phyloP scores from a whole-genome alignment of 2,797 vertebrate genomes.

The Bradypodion ventrale region DNA sequence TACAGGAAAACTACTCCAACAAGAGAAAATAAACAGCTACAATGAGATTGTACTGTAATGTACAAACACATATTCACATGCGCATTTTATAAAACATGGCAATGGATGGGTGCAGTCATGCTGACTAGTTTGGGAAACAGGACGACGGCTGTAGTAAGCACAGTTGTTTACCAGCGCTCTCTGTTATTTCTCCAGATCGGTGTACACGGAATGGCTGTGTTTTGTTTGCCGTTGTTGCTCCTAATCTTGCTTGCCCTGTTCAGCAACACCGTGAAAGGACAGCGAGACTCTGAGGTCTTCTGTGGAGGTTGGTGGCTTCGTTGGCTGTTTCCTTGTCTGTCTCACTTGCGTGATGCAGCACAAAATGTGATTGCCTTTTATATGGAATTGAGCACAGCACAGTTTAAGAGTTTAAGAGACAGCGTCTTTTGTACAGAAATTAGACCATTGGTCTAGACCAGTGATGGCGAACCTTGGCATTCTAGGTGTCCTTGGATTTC shows the following conservation, averaged over 20 bases:
- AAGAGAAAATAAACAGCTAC: not conserved
- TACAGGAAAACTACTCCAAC: too few species aligned
- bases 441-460: not conserved
- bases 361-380: not conserved
- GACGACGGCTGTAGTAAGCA: not conserved
- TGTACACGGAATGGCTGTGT: not conserved
- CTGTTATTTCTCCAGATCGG: slow-evolving; percentile 12
- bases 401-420: not conserved
- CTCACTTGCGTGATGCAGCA: not conserved
- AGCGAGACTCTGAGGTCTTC: slow-evolving; percentile 33
- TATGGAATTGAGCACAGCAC: too few species aligned
- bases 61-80: not conserved
- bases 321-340: rapidly evolving
- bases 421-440: not conserved
- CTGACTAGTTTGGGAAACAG: not conserved
- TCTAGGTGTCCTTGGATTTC: too few species aligned
- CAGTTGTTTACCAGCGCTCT: not conserved
- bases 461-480: too few species aligned
- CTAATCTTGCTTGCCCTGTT: slow-evolving; percentile 2
- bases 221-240: not conserved
- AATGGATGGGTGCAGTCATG: not conserved
- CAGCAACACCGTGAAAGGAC: not conserved
- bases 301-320: slow-evolving; percentile 47
- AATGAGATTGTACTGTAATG: not conserved
- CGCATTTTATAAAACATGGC: too few species aligned